phyloP scores from a whole-genome alignment of 2,797 vertebrate genomes.

The Brotula barbata region DNA sequence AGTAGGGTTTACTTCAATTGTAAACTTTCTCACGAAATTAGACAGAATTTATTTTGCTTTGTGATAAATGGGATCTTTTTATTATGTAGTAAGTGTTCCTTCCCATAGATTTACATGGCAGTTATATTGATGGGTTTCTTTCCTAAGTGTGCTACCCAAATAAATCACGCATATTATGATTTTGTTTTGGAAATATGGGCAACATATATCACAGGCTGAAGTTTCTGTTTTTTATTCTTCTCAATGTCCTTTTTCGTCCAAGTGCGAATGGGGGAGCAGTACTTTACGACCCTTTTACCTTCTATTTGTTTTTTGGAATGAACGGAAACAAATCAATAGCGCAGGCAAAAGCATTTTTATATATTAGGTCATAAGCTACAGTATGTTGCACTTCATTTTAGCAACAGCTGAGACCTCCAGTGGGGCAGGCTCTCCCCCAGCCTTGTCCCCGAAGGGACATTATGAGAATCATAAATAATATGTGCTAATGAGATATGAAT shows the following conservation, averaged over 20 bases:
- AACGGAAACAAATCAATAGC: conserved; percentile 87
- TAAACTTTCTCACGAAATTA: background rate
- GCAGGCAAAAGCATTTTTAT: conserved; percentile 90
- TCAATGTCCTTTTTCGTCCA: conserved; percentile 58
- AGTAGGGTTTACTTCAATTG: background rate
- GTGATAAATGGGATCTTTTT: conserved; percentile 1
- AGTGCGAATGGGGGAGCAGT: conserved; percentile 58
- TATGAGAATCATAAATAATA: conserved; percentile 97
- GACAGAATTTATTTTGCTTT: conserved; percentile 73
- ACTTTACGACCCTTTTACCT: conserved; percentile 63
- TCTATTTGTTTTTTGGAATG: conserved; percentile 83
- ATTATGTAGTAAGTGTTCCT: background rate
- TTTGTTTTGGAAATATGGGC: conserved; percentile 42
- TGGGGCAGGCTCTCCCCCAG: conserved; percentile 48
- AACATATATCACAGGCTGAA: conserved; percentile 28
- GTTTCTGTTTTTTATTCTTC: conserved; percentile 40
- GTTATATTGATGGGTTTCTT: conserved; percentile 30
- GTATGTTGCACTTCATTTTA: conserved; percentile 97
- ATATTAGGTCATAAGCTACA: conserved; percentile 99
- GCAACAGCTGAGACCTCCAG: conserved; percentile 89
- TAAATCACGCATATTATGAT: conserved; percentile 43
- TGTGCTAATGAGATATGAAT: conserved; percentile 97
- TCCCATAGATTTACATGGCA: conserved; percentile 38
- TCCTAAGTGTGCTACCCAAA: conserved; percentile 24
- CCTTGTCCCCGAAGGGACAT: conserved; percentile 82